Conservation (phyloP, 1,140 invertebrate genomes). For the Teleogryllus occipitalis region DNA sequence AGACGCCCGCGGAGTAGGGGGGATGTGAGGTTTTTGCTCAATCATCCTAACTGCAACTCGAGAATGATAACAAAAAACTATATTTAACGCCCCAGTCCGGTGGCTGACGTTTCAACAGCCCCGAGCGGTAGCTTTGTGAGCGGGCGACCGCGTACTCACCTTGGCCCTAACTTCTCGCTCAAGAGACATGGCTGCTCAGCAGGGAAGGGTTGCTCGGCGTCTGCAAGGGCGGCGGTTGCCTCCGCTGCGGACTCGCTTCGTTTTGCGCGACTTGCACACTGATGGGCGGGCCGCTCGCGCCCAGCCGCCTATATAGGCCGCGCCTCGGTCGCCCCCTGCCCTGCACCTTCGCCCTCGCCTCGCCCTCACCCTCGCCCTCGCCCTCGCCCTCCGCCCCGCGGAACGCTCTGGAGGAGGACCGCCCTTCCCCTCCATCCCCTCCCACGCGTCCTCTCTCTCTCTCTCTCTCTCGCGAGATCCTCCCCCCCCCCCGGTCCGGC, state of each 20-base stretch:
- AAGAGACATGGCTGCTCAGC: conserved; percentile 50
- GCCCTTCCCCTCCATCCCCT: neutral
- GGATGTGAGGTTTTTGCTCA: neutral
- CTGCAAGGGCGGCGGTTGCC: neutral
- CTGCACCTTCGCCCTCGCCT: neutral
- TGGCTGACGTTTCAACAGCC: neutral
- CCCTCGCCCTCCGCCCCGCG: neutral
- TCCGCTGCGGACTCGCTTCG: neutral
- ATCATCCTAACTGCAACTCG: neutral
- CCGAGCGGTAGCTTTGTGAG: neutral
- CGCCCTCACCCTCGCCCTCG: neutral
- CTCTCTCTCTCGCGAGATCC: neutral
- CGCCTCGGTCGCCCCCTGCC: neutral
- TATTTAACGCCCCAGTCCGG: neutral
- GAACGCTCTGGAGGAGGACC: neutral
- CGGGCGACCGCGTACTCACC: conserved; percentile 41
- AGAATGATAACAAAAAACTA: neutral
- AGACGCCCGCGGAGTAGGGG: neutral
- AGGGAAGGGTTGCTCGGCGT: neutral
- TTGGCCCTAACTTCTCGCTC: conserved; percentile 71
- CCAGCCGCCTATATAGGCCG: neutral
- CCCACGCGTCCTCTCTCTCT: neutral
- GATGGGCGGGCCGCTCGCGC: neutral
- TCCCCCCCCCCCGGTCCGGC: neutral
- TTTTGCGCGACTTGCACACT: neutral